phyloP scores from a whole-genome alignment of 2,888 invertebrate genomes.

The Nycteola revayana region DNA sequence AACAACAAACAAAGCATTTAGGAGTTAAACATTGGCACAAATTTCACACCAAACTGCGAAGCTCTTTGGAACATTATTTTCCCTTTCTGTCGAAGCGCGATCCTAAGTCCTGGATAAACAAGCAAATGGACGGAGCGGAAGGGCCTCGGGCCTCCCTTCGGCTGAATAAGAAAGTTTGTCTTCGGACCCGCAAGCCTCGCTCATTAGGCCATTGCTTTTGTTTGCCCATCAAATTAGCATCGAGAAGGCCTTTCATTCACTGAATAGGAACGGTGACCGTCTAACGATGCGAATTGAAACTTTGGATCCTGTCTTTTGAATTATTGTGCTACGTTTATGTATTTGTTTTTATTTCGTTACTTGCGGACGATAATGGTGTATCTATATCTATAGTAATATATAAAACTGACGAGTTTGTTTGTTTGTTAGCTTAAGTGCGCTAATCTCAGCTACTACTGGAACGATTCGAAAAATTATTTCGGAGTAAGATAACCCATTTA shows the following conservation, averaged over 20 bases:
- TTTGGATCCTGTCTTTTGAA: constrained; percentile 33
- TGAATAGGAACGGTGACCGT: constrained; percentile 49
- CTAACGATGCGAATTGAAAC: constrained; percentile 64
- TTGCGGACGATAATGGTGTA: too few relatives aligned
- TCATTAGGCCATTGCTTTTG: constrained; percentile 77
- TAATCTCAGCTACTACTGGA: too few relatives aligned
- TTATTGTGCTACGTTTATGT: constrained; percentile 13
- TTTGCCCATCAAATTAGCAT: constrained; percentile 78
- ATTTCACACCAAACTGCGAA: constrained; percentile 39
- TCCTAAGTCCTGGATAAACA: constrained; percentile 73
- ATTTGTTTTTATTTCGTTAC: too few relatives aligned
- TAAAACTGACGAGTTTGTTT: too few relatives aligned
- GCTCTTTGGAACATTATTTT: constrained; percentile 43
- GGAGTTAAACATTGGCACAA: constrained; percentile 19
- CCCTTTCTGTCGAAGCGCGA: constrained; percentile 38
- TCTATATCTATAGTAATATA: too few relatives aligned
- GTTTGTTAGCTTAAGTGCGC: too few relatives aligned
- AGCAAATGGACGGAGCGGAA: constrained; percentile 77
- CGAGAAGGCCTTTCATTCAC: constrained; percentile 62
- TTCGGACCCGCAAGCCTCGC: constrained; percentile 60
- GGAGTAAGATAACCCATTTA: too few relatives aligned
- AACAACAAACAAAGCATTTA: constrained; percentile 21
- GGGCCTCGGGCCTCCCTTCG: constrained; percentile 58
- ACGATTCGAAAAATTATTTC: too few relatives aligned
- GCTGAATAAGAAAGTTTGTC: constrained; percentile 75